Evolutionary conservation across 2,113 vertebrate species (phyloP).

Genomic region (Seriola dumerili): DNA sequence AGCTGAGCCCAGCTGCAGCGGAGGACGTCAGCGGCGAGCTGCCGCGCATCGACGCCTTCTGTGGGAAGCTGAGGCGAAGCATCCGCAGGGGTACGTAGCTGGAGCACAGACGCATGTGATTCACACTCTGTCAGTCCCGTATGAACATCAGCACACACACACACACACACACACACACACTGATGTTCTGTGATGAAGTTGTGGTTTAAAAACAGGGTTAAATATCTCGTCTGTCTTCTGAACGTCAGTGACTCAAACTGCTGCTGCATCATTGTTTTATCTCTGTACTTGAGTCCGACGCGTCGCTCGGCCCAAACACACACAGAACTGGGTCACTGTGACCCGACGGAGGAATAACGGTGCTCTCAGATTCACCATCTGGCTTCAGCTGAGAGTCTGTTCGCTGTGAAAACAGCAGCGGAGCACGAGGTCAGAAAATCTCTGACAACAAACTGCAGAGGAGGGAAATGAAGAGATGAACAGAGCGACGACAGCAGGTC

Average conservation of each 20-base stretch:
- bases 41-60: conserved; percentile 88
- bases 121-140: conserved; percentile 12
- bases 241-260: neutral
- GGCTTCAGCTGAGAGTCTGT: conserved; percentile 18
- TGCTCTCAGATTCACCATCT: conserved; percentile 50
- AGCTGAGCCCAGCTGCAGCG: conserved; percentile 84
- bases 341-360: conserved; percentile 41
- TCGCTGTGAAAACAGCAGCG: conserved; percentile 18
- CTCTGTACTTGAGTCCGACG: neutral
- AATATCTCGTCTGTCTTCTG: neutral
- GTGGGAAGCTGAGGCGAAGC: conserved; percentile 91
- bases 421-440: conserved; percentile 31
- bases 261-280: no score
- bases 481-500: no score
- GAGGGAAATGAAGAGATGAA: neutral
- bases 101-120: neutral
- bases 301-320: conserved; percentile 18
- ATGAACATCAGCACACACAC: conserved; percentile 15
- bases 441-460: conserved; percentile 14
- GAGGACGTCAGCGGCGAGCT: conserved; percentile 88
- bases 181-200: neutral
- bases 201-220: neutral
- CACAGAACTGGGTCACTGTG: conserved; percentile 55
- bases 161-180: neutral
- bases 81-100: conserved; percentile 88